Conservation (phyloP, 2,888 invertebrate species). For the Galerucella nymphaeae region DNA sequence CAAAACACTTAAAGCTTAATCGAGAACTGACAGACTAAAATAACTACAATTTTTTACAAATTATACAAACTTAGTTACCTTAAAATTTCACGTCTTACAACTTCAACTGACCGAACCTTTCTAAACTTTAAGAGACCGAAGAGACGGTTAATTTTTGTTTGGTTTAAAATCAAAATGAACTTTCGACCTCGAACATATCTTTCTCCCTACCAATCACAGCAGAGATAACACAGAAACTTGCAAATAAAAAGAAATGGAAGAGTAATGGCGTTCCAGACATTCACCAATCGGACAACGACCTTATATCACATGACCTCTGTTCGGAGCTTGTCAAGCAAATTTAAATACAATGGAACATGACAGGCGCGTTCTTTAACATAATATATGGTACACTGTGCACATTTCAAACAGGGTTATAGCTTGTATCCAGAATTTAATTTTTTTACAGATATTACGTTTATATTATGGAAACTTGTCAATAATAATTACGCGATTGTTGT, state of each 20-base stretch:
- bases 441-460: too few species aligned
- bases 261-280: conserved; percentile 26
- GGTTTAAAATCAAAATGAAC: conserved; percentile 37
- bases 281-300: conserved; percentile 38
- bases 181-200: conserved; percentile 36
- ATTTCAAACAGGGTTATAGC: too few species aligned
- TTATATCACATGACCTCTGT: conserved; percentile 34
- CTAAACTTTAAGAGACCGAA: conserved; percentile 27
- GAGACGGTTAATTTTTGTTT: conserved; percentile 36
- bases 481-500: too few species aligned
- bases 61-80: conserved; percentile 26
- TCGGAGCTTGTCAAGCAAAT: conserved; percentile 11
- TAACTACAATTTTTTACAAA: conserved; percentile 24
- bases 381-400: too few species aligned
- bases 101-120: conserved; percentile 17
- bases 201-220: conserved; percentile 24
- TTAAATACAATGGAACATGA: conserved; percentile 1
- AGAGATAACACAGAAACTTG: conserved; percentile 10
- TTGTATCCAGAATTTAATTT: too few species aligned
- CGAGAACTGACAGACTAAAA: conserved; percentile 6
- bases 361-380: conserved; percentile 22
- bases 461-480: too few species aligned
- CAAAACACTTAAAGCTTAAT: background rate
- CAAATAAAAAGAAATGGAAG: conserved; percentile 39
- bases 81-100: conserved; percentile 25